Evolutionary conservation across 2,113 vertebrate genomes (phyloP).

Genomic region (Xyliphius kryptos): DNA sequence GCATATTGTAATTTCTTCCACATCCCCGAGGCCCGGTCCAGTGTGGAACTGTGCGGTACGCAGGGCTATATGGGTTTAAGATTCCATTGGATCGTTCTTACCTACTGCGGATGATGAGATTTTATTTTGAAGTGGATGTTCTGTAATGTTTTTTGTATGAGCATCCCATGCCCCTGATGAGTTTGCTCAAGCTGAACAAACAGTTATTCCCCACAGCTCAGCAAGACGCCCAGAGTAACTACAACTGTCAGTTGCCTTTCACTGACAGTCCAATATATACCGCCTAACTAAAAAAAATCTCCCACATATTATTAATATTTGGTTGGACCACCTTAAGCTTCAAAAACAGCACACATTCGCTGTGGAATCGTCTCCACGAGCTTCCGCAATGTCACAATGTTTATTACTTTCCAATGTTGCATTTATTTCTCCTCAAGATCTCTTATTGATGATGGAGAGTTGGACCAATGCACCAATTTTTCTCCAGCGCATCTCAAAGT

Average conservation of each 20-base stretch:
- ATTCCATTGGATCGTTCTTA: not conserved
- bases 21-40: conserved; percentile 5
- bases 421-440: too few species aligned
- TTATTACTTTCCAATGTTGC: too few species aligned
- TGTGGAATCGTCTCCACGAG: too few species aligned
- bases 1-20: conserved; percentile 12
- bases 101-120: not conserved
- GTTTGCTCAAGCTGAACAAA: conserved; percentile 11
- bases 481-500: too few species aligned
- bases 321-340: too few species aligned
- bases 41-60: conserved; percentile 8
- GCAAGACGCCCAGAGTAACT: not conserved
- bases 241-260: not conserved
- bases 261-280: not conserved
- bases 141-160: conserved; percentile 37
- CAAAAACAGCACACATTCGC: too few species aligned
- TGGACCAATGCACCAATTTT: too few species aligned
- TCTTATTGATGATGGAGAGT: too few species aligned
- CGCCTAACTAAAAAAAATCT: too few species aligned
- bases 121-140: conserved; percentile 28
- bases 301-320: too few species aligned
- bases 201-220: not conserved
- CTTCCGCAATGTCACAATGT: too few species aligned
- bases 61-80: conserved; percentile 1
- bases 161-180: conserved; percentile 12